Evolutionary conservation across 1,140 invertebrate species (phyloP).

Genomic region (Neodiprion pinetum): DNA sequence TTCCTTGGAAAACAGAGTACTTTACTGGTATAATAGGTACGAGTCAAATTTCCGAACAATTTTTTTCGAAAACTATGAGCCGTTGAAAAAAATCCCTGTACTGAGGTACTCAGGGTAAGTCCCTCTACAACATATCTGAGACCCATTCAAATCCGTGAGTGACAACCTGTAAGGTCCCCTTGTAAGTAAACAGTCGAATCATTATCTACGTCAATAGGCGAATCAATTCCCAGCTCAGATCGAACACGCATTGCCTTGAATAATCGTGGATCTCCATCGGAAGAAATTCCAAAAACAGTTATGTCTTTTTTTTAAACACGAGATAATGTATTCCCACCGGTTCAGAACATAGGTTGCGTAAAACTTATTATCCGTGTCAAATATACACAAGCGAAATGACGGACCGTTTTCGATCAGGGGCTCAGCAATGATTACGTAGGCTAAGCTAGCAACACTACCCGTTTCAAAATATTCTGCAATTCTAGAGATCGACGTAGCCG

Average conservation of each 20-base stretch:
- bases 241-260: not conserved
- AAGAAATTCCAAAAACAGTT: not conserved
- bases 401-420: conserved; percentile 9
- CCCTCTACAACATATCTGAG: too few relatives aligned
- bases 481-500: conserved; percentile 6
- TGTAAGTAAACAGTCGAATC: too few relatives aligned
- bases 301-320: not conserved
- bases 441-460: not conserved
- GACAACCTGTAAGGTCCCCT: too few relatives aligned
- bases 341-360: not conserved
- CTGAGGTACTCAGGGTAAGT: too few relatives aligned
- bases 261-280: not conserved
- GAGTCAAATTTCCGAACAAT: too few relatives aligned
- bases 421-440: conserved; percentile 15
- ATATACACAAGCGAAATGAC: conserved; percentile 19
- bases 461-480: conserved; percentile 16
- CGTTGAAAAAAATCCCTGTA: too few relatives aligned
- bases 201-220: too few relatives aligned
- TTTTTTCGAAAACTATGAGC: too few relatives aligned
- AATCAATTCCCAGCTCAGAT: too few relatives aligned
- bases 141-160: too few relatives aligned
- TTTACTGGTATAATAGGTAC: too few relatives aligned
- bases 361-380: conserved; percentile 20
- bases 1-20: too few relatives aligned
- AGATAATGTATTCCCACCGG: conserved; percentile 14